Evolutionary conservation across 2,888 invertebrate genomes (phyloP).

Genomic region (Ophraella communa): DNA sequence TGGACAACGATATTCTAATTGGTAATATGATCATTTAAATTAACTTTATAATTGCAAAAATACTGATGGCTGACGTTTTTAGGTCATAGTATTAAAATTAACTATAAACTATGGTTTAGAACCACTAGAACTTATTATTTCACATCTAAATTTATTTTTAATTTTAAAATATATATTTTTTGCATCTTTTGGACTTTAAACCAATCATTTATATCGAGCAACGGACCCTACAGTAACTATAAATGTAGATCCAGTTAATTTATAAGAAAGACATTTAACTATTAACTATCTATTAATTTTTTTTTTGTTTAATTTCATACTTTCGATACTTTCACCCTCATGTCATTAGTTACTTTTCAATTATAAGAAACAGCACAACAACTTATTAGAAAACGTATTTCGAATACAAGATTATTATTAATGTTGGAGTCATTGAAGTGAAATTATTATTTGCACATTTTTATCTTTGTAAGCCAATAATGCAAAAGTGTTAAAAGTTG

Average conservation of each 20-base stretch:
- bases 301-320: not conserved
- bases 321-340: not conserved
- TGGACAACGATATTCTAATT: not conserved
- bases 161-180: too few relatives aligned
- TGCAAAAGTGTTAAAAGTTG: too few relatives aligned
- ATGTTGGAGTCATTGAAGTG: too few relatives aligned
- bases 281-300: not conserved
- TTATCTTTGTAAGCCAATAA: too few relatives aligned
- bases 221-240: too few relatives aligned
- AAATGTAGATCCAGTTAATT: not conserved
- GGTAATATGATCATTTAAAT: not conserved
- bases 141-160: too few relatives aligned
- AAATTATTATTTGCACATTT: too few relatives aligned
- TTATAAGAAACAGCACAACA: not conserved
- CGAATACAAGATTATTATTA: not conserved
- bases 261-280: not conserved
- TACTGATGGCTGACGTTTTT: not conserved
- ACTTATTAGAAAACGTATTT: not conserved
- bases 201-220: too few relatives aligned
- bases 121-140: too few relatives aligned
- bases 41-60: not conserved
- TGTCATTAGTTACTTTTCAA: not conserved
- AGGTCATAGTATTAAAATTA: not conserved
- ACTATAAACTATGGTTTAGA: too few relatives aligned
- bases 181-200: too few relatives aligned